A percentile compares a stretch with the other conserved stretches of the same genome.
phyloP scores from a whole-genome alignment of 2,113 vertebrate species.

The Symphodus melops region DNA sequence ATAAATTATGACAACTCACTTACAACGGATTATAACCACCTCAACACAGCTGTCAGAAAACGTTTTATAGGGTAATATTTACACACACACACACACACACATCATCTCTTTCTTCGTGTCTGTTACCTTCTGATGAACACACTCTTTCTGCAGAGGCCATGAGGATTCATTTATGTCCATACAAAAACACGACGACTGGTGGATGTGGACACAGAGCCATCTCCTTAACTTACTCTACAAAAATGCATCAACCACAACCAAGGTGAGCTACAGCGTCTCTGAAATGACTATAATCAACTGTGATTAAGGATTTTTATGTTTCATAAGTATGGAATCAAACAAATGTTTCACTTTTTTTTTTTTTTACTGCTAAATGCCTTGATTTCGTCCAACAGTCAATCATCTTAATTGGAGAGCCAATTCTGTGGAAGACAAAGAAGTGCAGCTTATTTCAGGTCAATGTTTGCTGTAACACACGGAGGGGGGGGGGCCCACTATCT shows the following conservation, averaged over 20 bases:
- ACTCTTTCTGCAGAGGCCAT: slow-evolving; percentile 54
- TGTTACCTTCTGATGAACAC: neutral
- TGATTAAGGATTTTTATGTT: neutral
- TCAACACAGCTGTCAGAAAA: slow-evolving; percentile 78
- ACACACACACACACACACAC: neutral
- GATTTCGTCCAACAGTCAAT: slow-evolving; percentile 49
- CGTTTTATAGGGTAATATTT: slow-evolving; percentile 78
- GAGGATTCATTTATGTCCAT: slow-evolving; percentile 57
- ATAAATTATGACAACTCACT: slow-evolving; percentile 65
- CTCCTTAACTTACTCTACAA: slow-evolving; percentile 74
- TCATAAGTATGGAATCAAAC: neutral
- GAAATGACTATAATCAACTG: neutral
- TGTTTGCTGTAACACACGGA: too few species aligned
- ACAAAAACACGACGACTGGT: slow-evolving; percentile 77
- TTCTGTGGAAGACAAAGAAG: slow-evolving; percentile 68
- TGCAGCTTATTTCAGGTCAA: slow-evolving; percentile 3
- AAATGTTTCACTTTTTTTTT: neutral
- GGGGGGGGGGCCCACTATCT: too few species aligned
- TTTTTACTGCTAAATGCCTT: neutral
- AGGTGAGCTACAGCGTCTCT: slow-evolving; percentile 40
- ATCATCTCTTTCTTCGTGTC: neutral
- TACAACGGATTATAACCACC: slow-evolving; percentile 53
- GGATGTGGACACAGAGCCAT: slow-evolving; percentile 77
- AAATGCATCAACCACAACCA: neutral
- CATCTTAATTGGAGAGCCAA: slow-evolving; percentile 73